Evolutionary conservation across 1,140 invertebrate species (phyloP).

Genomic region (Bombus turneri): DNA sequence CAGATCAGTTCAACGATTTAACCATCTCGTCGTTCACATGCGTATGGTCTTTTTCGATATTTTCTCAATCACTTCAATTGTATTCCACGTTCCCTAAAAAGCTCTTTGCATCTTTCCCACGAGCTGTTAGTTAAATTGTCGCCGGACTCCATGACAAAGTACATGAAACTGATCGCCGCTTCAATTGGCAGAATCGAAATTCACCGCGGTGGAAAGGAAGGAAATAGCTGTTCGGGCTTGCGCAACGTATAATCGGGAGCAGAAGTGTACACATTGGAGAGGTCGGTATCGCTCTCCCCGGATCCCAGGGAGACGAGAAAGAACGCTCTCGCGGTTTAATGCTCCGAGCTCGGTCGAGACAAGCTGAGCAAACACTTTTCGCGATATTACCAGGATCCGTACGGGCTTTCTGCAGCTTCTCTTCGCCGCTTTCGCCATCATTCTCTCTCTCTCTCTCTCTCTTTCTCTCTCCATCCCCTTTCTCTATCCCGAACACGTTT

Average conservation of each 20-base stretch:
- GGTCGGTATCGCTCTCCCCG: slow-evolving; percentile 44
- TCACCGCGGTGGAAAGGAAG: slow-evolving; percentile 38
- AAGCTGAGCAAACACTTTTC: slow-evolving; percentile 79
- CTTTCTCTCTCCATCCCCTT: background rate
- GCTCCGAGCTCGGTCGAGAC: slow-evolving; percentile 73
- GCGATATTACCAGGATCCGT: slow-evolving; percentile 73
- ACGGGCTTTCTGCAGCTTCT: slow-evolving; percentile 60
- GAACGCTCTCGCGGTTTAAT: slow-evolving; percentile 75
- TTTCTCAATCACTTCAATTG: background rate
- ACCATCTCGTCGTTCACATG: background rate
- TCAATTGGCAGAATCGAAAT: slow-evolving; percentile 60
- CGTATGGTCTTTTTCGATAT: background rate
- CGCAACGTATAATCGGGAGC: slow-evolving; percentile 59
- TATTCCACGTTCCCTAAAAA: background rate
- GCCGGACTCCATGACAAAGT: background rate
- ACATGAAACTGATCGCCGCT: slow-evolving; percentile 23
- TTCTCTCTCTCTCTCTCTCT: background rate
- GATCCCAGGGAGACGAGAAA: slow-evolving; percentile 64
- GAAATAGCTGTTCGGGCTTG: slow-evolving; percentile 50
- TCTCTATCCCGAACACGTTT: background rate
- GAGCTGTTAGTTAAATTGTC: slow-evolving; percentile 25
- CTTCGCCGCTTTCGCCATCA: slow-evolving; percentile 23
- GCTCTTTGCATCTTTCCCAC: background rate
- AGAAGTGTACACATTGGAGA: slow-evolving; percentile 57
- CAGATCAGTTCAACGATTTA: too few species aligned